Base-by-base conservation (phyloP, 2,888 invertebrate species). In the Sinotaia quadrata region DNA sequence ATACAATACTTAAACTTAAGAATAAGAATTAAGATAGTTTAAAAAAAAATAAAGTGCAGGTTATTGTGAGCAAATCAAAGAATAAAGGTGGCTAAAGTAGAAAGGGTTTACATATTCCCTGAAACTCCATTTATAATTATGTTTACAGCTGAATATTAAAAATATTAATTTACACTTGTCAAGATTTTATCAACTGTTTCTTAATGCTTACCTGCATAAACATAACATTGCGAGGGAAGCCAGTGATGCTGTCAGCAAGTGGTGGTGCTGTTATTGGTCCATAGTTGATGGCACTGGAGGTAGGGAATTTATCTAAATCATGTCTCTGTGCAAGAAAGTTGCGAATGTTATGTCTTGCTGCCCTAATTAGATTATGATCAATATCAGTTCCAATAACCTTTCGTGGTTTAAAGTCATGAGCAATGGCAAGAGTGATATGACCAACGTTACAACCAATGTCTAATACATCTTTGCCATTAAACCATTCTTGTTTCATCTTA, bases 361-460 rank as follows among this genome's bases (percentile, higher is more conserved):
- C 91, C 61, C 91, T 91, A 59, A 98, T 94, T 77, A 99, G 91
- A 78, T 93, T 92, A 31, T 92, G 91, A 90, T 99, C 98, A 79
- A 99, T 98, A 87, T 99, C 98, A 78, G 98, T 93, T 70, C 98
- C 99, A 68, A 94, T 71, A 68, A 98, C 93, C 76, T 94, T 93
- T 74, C 92, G 92, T 2, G 98, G 97, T 41, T 92, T 91, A 78
- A 95, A 93, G 81, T 95, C 94, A 74, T 94, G 91, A 0, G 96
- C 98, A 59, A 99, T 91, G 0, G 94, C 93, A 49, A 98, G 91
- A 12, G 98, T 96, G 78, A 99, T 92, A 87, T 97, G 95, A 0
- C 99, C 99, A 72, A 96, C 94, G 89, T 99, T 99, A 89, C 98
- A 99, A 21, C 99, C 99, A 84, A 99, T 94, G 86, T 99, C 99